These are phyloP conservation scores for Maniola hyperantus DNA, from an alignment of 2,888 invertebrate species.

Conservation along the genomic window DNA sequence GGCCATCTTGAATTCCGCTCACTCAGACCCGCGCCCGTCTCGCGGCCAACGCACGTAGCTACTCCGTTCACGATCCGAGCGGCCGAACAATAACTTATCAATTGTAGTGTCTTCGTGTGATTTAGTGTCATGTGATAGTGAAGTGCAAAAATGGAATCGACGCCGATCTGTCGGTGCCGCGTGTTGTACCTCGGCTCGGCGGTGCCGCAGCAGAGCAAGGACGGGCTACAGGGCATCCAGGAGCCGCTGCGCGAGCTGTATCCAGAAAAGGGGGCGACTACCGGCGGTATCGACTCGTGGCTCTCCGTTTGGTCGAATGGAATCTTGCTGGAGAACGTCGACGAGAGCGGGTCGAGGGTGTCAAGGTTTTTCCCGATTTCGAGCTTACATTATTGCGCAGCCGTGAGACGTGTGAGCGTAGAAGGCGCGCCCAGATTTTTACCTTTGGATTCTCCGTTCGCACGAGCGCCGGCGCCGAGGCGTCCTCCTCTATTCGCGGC, in stretches of 20 bases:
- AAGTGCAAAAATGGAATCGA: conserved; percentile 86
- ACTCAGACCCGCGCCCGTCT: conserved; percentile 77
- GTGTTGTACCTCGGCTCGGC: conserved; percentile 98
- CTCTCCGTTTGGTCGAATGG: conserved; percentile 99
- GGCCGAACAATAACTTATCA: conserved; percentile 48
- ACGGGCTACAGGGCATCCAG: conserved; percentile 98
- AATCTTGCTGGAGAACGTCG: conserved; percentile 96
- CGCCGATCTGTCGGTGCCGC: conserved; percentile 97
- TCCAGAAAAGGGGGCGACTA: conserved; percentile 95
- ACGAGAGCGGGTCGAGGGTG: conserved; percentile 96
- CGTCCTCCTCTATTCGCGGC: conserved; percentile 99
- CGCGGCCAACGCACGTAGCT: conserved; percentile 68
- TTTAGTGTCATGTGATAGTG: conserved; percentile 78
- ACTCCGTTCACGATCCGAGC: conserved; percentile 52
- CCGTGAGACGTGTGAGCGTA: conserved; percentile 92
- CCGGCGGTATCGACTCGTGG: conserved; percentile 97
- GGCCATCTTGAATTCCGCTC: conserved; percentile 81
- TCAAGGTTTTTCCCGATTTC: conserved; percentile 98
- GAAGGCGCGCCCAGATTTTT: conserved; percentile 93
- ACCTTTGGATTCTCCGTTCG: conserved; percentile 97
- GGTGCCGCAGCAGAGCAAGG: conserved; percentile 98
- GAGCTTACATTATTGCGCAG: conserved; percentile 97
- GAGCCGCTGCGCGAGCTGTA: conserved; percentile 98
- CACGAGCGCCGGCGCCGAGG: conserved; percentile 93
- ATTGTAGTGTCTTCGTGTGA: conserved; percentile 62